Evolutionary conservation across 92 coral and sea anemone genomes (phyloP).

Genomic region (Blastomussa wellsi): DNA sequence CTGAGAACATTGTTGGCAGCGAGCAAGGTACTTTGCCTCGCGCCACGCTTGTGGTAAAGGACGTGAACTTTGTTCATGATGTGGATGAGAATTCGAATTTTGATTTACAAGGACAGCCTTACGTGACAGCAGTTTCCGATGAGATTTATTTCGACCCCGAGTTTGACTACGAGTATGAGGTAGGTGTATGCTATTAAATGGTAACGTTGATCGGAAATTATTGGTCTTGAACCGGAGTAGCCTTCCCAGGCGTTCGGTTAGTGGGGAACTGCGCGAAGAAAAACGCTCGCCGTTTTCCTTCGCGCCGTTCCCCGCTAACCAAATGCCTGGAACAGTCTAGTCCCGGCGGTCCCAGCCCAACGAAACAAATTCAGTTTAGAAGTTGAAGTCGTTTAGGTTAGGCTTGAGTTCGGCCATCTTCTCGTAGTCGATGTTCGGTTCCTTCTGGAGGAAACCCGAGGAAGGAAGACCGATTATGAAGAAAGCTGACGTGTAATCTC

Average conservation of each 20-base stretch:
- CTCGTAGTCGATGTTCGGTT: neutral
- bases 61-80: constrained; percentile 67
- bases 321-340: too few species aligned
- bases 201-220: too few species aligned
- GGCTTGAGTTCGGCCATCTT: neutral
- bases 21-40: constrained; percentile 69
- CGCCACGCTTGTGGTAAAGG: constrained; percentile 68
- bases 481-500: too few species aligned
- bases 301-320: too few species aligned
- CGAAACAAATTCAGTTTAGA: neutral
- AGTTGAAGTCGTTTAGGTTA: neutral
- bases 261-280: too few species aligned
- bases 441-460: neutral
- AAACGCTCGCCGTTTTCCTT: too few species aligned
- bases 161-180: constrained; percentile 98
- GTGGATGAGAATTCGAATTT: constrained; percentile 63
- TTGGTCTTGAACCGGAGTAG: too few species aligned
- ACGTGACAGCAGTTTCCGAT: constrained; percentile 80
- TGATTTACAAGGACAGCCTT: constrained; percentile 55
- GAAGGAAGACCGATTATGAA: neutral
- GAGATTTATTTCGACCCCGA: constrained; percentile 96
- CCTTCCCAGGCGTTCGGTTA: too few species aligned
- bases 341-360: neutral
- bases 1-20: constrained; percentile 66
- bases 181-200: constrained; percentile 20